Percentiles rank a stretch among this genome's conserved stretches.
phyloP scores from a whole-genome alignment of 1,140 invertebrate species.

The Drosophila chauvacae region DNA sequence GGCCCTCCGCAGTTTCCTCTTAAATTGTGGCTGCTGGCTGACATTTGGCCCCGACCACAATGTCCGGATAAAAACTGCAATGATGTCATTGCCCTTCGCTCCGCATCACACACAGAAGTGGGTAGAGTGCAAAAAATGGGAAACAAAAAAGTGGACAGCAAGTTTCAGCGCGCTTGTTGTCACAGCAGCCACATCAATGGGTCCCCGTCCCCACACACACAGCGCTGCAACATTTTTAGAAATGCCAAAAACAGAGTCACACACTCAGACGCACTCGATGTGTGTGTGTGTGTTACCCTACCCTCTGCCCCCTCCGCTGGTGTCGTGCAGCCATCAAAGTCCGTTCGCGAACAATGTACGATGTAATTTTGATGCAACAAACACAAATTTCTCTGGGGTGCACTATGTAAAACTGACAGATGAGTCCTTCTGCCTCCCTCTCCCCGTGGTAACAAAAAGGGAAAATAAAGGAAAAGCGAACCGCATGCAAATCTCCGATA shows the following conservation, averaged over 20 bases:
- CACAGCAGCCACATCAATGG: slow-evolving; percentile 76
- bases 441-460: slow-evolving; percentile 24
- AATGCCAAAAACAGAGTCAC: slow-evolving; percentile 70
- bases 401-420: slow-evolving; percentile 81
- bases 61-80: slow-evolving; percentile 55
- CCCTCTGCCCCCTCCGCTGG: neutral
- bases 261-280: slow-evolving; percentile 55
- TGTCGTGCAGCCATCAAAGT: slow-evolving; percentile 76
- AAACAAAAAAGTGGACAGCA: slow-evolving; percentile 41
- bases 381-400: slow-evolving; percentile 78
- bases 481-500: slow-evolving; percentile 35
- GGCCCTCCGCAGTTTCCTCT: slow-evolving; percentile 1
- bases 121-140: neutral
- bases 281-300: neutral
- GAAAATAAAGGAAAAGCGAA: slow-evolving; percentile 34
- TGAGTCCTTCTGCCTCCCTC: slow-evolving; percentile 46
- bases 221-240: slow-evolving; percentile 65
- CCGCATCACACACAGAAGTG: neutral
- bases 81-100: slow-evolving; percentile 64
- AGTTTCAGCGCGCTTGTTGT: slow-evolving; percentile 63
- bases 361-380: slow-evolving; percentile 81
- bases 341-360: slow-evolving; percentile 70
- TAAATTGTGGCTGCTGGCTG: slow-evolving; percentile 30
- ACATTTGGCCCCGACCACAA: slow-evolving; percentile 39
- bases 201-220: slow-evolving; percentile 58